Evolutionary conservation across 2,888 invertebrate species (phyloP).

Genomic region (Caenorhabditis doughertyi): DNA sequence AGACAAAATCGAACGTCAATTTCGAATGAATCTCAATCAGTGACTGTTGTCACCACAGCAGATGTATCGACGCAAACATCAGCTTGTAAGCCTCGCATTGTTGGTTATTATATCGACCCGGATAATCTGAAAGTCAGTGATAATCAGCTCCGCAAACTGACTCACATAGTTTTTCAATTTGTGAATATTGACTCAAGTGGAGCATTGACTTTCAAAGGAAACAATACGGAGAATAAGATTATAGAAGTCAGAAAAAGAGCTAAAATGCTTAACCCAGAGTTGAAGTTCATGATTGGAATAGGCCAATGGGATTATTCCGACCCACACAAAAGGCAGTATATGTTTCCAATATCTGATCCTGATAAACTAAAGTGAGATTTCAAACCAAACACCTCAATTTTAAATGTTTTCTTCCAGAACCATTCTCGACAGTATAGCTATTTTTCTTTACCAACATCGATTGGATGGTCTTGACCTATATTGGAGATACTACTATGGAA

Average conservation of each 20-base stretch:
- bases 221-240: neutral
- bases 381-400: neutral
- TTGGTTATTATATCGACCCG: neutral
- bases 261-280: neutral
- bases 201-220: neutral
- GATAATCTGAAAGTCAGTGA: neutral
- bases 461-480: constrained; percentile 8
- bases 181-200: neutral
- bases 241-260: neutral
- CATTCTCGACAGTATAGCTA: neutral
- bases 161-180: neutral
- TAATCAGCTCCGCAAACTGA: neutral
- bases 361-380: neutral
- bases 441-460: neutral
- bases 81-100: neutral
- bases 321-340: neutral
- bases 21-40: too few species aligned
- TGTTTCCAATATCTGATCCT: neutral
- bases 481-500: neutral
- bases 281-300: neutral
- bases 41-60: too few species aligned
- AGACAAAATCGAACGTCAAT: neutral
- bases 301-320: neutral
- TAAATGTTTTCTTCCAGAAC: neutral
- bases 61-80: too few species aligned